Evolutionary conservation across 1,140 invertebrate species (phyloP).

Genomic region (Trypoxylus dichotomus): DNA sequence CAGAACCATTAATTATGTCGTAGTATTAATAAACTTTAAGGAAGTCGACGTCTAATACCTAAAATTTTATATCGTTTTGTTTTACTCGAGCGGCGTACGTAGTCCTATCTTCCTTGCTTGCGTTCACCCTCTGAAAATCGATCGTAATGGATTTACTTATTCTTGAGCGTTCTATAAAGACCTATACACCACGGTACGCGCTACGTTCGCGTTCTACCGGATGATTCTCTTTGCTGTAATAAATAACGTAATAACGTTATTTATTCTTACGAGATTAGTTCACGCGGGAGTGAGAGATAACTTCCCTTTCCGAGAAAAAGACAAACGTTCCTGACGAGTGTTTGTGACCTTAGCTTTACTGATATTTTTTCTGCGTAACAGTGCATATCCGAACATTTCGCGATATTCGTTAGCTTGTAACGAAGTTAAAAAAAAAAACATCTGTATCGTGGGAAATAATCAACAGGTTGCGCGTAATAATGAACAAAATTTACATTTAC

Average conservation of each 20-base stretch:
- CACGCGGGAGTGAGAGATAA: neutral
- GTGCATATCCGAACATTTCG: neutral
- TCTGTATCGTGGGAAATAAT: too few relatives aligned
- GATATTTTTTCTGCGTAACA: neutral
- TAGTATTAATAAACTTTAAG: neutral
- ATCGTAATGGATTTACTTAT: conserved; percentile 19
- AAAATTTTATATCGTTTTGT: conserved; percentile 7
- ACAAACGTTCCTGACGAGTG: neutral
- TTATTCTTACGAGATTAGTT: conserved; percentile 18
- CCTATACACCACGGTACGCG: neutral
- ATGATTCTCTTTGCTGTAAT: conserved; percentile 18
- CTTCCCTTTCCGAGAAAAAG: neutral
- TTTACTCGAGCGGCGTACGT: neutral
- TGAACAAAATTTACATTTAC: too few relatives aligned
- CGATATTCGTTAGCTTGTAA: too few relatives aligned
- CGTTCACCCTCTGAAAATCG: conserved; percentile 11
- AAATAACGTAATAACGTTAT: conserved; percentile 22
- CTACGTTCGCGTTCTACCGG: neutral
- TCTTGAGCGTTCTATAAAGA: conserved; percentile 9
- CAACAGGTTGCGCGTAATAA: too few relatives aligned
- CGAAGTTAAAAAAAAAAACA: too few relatives aligned
- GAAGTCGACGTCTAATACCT: neutral
- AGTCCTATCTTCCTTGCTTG: neutral
- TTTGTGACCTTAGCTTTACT: neutral
- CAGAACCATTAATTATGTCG: neutral